phyloP scores from a whole-genome alignment of 2,113 vertebrate genomes.

The Oreocharis arfaki region DNA sequence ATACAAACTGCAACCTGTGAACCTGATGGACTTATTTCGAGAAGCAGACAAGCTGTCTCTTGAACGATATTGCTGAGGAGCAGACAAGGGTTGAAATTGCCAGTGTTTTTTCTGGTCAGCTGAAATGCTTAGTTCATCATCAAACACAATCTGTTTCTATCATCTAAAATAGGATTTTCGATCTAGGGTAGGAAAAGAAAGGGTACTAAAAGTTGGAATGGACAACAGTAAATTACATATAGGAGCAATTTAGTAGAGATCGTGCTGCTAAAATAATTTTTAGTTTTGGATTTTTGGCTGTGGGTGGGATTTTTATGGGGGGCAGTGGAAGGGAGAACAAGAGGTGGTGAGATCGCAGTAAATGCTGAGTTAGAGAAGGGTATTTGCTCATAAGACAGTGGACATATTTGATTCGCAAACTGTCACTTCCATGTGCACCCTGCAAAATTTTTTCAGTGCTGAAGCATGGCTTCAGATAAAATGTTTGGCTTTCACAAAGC shows the following conservation, averaged over 20 bases:
- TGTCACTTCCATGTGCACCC: neutral
- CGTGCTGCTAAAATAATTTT: neutral
- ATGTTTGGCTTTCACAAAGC: neutral
- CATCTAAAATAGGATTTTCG: neutral
- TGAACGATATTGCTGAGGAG: neutral
- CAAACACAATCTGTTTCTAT: neutral
- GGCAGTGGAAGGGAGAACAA: neutral
- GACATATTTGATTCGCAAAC: neutral
- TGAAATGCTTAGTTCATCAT: neutral
- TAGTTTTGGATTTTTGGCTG: neutral
- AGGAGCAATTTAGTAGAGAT: neutral
- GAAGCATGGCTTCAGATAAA: neutral
- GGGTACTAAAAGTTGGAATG: neutral
- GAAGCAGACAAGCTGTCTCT: neutral
- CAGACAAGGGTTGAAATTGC: neutral
- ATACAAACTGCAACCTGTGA: neutral
- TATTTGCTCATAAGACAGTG: neutral
- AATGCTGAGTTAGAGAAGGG: neutral
- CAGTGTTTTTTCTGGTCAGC: neutral
- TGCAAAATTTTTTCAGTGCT: neutral
- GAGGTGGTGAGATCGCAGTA: neutral
- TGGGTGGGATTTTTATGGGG: rapidly evolving
- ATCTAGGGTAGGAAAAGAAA: neutral
- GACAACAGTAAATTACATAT: neutral
- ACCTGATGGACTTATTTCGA: neutral